A percentile compares a stretch with the other conserved stretches of the same genome.
Conservation (phyloP, 1,140 invertebrate species). For the Cydia fagiglandana region DNA sequence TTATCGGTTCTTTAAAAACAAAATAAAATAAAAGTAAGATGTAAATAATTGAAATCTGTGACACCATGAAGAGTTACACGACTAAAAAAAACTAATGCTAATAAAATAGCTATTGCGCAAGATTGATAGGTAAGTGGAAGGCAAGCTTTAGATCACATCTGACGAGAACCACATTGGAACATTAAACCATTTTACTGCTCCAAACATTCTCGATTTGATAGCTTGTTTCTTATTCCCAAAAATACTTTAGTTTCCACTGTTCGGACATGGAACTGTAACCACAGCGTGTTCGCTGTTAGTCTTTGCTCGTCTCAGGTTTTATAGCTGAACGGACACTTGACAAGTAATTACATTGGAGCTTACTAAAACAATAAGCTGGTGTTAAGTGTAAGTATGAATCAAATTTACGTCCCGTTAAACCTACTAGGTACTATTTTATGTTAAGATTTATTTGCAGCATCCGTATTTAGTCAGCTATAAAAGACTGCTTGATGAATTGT, state of each 20-base stretch:
- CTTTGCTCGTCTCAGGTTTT: slow-evolving; percentile 16
- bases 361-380: not conserved
- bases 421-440: not conserved
- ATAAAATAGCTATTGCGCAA: not conserved
- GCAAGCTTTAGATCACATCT: slow-evolving; percentile 43
- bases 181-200: slow-evolving; percentile 66
- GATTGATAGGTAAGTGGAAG: not conserved
- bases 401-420: not conserved
- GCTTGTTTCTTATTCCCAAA: slow-evolving; percentile 34
- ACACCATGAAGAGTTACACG: no score
- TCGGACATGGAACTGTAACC: slow-evolving; percentile 20
- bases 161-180: slow-evolving; percentile 66
- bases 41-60: no score
- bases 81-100: not conserved
- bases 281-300: not conserved
- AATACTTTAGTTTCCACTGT: slow-evolving; percentile 35
- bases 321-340: slow-evolving; percentile 29
- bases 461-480: not conserved
- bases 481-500: not conserved
- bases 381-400: slow-evolving; percentile 5
- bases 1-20: no score
- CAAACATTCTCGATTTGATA: slow-evolving; percentile 53
- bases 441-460: not conserved
- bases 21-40: no score
- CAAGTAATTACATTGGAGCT: not conserved